Evolutionary conservation across 2,797 vertebrate species (phyloP).

Genomic region (Pangasius sanitwongsei): DNA sequence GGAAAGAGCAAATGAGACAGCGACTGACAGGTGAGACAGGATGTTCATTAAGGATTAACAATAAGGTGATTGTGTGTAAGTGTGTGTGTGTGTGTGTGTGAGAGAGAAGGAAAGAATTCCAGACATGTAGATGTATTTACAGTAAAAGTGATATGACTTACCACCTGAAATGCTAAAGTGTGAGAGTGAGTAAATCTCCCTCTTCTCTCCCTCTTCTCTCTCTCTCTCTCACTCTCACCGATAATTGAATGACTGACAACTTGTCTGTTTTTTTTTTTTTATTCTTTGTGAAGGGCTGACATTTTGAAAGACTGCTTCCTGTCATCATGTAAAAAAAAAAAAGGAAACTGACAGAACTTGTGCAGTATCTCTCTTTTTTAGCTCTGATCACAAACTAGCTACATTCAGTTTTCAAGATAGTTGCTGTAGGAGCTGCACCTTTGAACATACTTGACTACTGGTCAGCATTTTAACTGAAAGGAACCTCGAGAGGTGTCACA

Average conservation of each 20-base stretch:
- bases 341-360: not conserved
- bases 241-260: conserved; percentile 28
- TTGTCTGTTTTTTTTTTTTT: conserved; percentile 6
- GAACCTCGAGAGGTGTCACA: not conserved
- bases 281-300: conserved; percentile 1
- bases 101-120: not conserved
- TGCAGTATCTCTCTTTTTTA: not conserved
- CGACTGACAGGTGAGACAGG: conserved; percentile 44
- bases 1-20: conserved; percentile 5
- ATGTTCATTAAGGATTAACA: conserved; percentile 36
- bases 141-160: conserved; percentile 2
- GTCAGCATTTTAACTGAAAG: not conserved
- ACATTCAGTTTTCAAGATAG: not conserved
- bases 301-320: conserved; percentile 13
- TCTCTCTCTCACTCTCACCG: conserved; percentile 25
- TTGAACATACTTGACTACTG: not conserved
- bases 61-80: conserved; percentile 44
- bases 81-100: not conserved
- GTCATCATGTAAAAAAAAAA: not conserved
- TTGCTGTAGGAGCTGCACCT: not conserved
- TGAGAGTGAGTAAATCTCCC: not conserved
- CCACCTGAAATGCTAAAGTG: conserved; percentile 25
- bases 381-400: not conserved
- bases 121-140: not conserved
- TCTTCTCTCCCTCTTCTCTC: not conserved